Conservation (phyloP, 2,797 vertebrate species). For the Siniperca scherzeri region DNA sequence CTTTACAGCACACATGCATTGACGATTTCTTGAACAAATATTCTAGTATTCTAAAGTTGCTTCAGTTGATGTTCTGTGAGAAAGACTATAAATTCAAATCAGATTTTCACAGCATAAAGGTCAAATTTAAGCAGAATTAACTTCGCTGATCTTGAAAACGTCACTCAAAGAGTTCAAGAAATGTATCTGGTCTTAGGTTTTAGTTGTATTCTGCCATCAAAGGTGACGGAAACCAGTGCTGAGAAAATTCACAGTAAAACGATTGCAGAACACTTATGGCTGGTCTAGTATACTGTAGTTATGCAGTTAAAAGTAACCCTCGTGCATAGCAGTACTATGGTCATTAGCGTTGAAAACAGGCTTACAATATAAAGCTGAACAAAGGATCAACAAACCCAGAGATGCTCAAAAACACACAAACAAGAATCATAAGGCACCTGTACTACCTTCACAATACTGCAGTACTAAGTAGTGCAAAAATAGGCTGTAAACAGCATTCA, state of each 20-base stretch:
- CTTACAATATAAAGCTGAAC: slow-evolving; percentile 15
- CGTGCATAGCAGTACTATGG: neutral
- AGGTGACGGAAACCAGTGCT: neutral
- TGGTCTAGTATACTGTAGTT: neutral
- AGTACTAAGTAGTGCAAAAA: slow-evolving; percentile 57
- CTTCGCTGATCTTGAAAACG: neutral
- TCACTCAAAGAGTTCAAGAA: neutral
- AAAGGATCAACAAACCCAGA: slow-evolving; percentile 3
- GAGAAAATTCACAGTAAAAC: slow-evolving; percentile 12
- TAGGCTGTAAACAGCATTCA: slow-evolving; percentile 36
- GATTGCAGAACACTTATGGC: neutral
- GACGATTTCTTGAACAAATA: neutral
- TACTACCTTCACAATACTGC: slow-evolving; percentile 24
- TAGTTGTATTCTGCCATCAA: neutral
- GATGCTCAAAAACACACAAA: slow-evolving; percentile 18
- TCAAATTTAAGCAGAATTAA: slow-evolving; percentile 29
- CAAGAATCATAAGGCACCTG: slow-evolving; percentile 69
- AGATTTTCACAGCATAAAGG: slow-evolving; percentile 45
- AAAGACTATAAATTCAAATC: neutral
- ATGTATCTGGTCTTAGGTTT: neutral
- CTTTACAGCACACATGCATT: slow-evolving; percentile 18
- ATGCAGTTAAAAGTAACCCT: slow-evolving; percentile 10
- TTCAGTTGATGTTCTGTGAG: neutral
- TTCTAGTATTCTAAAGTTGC: too few species aligned
- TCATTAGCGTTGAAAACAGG: slow-evolving; percentile 17